Conservation (phyloP, 2,888 invertebrate species). For the Heliconius ethilla region DNA sequence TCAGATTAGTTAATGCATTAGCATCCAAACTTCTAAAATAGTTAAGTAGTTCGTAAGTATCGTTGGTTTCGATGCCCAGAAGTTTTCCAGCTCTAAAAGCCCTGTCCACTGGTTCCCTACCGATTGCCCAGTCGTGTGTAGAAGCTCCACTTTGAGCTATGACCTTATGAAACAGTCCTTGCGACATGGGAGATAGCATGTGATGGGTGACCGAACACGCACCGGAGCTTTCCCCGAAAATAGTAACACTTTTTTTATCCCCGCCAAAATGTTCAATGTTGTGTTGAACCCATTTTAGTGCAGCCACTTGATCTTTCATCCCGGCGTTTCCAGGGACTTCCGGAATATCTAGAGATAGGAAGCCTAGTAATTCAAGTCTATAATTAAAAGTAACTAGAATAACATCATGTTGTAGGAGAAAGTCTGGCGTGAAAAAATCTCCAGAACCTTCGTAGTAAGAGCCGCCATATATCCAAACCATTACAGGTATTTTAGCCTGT, state of each 20-base stretch:
- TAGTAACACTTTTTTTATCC: constrained; percentile 62
- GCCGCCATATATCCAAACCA: constrained; percentile 74
- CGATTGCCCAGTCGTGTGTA: constrained; percentile 59
- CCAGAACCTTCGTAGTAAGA: constrained; percentile 66
- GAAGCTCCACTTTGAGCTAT: constrained; percentile 69
- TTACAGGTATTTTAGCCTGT: constrained; percentile 60
- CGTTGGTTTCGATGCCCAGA: constrained; percentile 60
- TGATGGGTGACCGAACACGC: constrained; percentile 64
- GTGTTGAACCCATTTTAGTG: constrained; percentile 61
- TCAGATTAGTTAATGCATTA: constrained; percentile 53
- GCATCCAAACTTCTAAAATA: constrained; percentile 58
- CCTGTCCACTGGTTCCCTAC: constrained; percentile 52
- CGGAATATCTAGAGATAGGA: constrained; percentile 56
- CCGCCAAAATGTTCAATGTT: constrained; percentile 66
- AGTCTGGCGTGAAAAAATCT: constrained; percentile 64
- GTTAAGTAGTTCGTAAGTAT: constrained; percentile 55
- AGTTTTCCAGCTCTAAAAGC: constrained; percentile 60
- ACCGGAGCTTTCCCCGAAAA: constrained; percentile 74
- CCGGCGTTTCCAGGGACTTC: constrained; percentile 71
- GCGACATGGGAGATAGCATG: constrained; percentile 68
- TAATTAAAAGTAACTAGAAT: constrained; percentile 72
- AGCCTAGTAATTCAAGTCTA: constrained; percentile 59
- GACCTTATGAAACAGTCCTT: constrained; percentile 66
- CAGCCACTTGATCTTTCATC: constrained; percentile 67
- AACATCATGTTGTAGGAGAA: constrained; percentile 64